Base-by-base conservation (phyloP, 1,140 invertebrate species). In the Coptotermes formosanus region DNA sequence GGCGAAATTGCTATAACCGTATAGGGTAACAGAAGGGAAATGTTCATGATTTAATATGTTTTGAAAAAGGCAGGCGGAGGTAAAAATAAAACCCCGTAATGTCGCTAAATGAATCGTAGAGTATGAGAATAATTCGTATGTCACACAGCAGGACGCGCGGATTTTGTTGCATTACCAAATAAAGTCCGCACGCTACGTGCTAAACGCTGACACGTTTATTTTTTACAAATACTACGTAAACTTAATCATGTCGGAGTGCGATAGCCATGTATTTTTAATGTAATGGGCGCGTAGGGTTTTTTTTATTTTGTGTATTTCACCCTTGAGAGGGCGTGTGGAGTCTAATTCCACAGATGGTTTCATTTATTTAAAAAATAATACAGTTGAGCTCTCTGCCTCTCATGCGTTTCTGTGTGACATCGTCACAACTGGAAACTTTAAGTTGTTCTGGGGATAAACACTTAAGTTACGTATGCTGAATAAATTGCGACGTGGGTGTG, bases 361-460 rank as follows among this genome's bases (percentile, higher is more conserved):
- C 64, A 75, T 75, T 75, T 75, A 75, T 75, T 75, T 75, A 75
- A 75, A 75, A 75, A 75, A 75, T 75, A 75, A 75, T 25, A 30
- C 64, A 75, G 64, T 14, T 75, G 64, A 11, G 25, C 64, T 30
- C 0, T 9, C n/a, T 9, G 3, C 14, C 64, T n/a, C 64, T 75
- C 64, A n/a, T 30, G 25, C n/a, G 25, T 75, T 75, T 75, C 21
- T 30, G 9, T 30, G 14, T 75, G 64, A 75, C 64, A 75, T 75
- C 64, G n/a, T 6, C 25, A 75, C 6, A 25, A 75, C 9, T 75
- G 64, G 64, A n/a, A 75, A 75, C 64, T 75, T 75, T 75, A 75
- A 75, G 4, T 75, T 4, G 64, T 16, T 30, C 25, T 8, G 64
- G 64, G 2, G 64, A 30, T 30, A 75, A 9, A 75, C 64, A 75